Conservation (phyloP, 1,140 invertebrate genomes). For the Drosophila arizonae region DNA sequence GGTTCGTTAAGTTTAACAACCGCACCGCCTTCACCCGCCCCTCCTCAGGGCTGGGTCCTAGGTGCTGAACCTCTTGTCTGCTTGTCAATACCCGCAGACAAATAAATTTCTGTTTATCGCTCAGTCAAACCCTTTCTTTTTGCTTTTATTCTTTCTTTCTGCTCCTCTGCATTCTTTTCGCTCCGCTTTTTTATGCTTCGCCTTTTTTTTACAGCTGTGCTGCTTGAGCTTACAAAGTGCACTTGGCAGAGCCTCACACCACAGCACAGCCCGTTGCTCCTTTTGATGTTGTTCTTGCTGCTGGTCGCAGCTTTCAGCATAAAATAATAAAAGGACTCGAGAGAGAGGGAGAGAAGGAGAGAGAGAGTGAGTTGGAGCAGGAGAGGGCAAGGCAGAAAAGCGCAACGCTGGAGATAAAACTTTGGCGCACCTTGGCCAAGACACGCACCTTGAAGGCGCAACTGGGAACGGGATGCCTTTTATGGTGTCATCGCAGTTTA, state of each 20-base stretch:
- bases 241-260: slow-evolving; percentile 54
- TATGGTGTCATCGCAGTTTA: slow-evolving; percentile 74
- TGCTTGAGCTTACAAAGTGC: slow-evolving; percentile 67
- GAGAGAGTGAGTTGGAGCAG: not conserved
- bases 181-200: slow-evolving; percentile 65
- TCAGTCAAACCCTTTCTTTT: slow-evolving; percentile 64
- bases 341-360: not conserved
- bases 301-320: slow-evolving; percentile 63
- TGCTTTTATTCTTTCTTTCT: not conserved
- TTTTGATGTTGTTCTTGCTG: slow-evolving; percentile 70
- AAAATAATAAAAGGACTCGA: slow-evolving; percentile 13
- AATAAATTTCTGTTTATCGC: slow-evolving; percentile 79
- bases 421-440: slow-evolving; percentile 65
- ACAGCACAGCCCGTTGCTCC: slow-evolving; percentile 27
- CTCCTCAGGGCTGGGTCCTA: not conserved
- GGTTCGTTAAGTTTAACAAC: not conserved
- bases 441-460: not conserved
- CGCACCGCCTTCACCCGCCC: no score
- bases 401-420: slow-evolving; percentile 61
- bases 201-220: slow-evolving; percentile 45
- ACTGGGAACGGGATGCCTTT: slow-evolving; percentile 40
- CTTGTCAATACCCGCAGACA: slow-evolving; percentile 79
- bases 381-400: slow-evolving; percentile 22
- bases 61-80: slow-evolving; percentile 42
- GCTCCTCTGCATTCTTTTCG: slow-evolving; percentile 21